Evolutionary conservation across 2,113 vertebrate genomes (phyloP), one percentile per base, ranked within the genome.

Genomic region (Jaculus jaculus): DNA sequence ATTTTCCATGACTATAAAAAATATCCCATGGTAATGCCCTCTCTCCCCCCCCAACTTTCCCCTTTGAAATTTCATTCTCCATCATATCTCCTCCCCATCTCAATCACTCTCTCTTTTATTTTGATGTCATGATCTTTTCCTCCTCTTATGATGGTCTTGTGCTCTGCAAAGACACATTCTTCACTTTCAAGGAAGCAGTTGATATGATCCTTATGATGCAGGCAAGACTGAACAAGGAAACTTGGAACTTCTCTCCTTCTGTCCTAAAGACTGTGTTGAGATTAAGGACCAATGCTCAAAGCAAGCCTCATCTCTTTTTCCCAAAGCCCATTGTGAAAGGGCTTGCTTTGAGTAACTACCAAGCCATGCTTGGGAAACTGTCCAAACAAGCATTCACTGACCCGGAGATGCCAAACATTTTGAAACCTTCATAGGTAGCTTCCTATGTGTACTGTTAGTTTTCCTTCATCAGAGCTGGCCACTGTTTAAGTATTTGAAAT

Each of bases 131-230:
- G n/a, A n/a, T n/a, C n/a, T n/a, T n/a, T n/a, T n/a, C n/a, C n/a
- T n/a, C n/a, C n/a, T 15, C 51, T 65, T 78, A 39, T 3, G 47
- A 47, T 66, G 69, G 92, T 90, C 87, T 54, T 9, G 0, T 28
- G 84, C 60, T 78, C 91, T 79, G 51, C 73, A 89, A 74, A 87
- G 51, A 21, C 8, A 5, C 65, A n/a, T 37, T 86, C 96, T 95
- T 28, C 68, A 47, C 1, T 39, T 66, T 73, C 87, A 24, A 61
- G 74, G 20, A 24, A 94, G 32, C 51, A 39, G 42, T 9, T 84
- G 51, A 42, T 13, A 30, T 39, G 23, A 84, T 72, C 10, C 73
- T 69, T 81, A 24, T 34, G 30, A 34, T 7, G 69, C 32, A 66
- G 77, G 37, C 60, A 84, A 91, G 84, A 87, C 2, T 3, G 13